Conservation (phyloP, 1,140 invertebrate species). For the Leptoteleia sp. region DNA sequence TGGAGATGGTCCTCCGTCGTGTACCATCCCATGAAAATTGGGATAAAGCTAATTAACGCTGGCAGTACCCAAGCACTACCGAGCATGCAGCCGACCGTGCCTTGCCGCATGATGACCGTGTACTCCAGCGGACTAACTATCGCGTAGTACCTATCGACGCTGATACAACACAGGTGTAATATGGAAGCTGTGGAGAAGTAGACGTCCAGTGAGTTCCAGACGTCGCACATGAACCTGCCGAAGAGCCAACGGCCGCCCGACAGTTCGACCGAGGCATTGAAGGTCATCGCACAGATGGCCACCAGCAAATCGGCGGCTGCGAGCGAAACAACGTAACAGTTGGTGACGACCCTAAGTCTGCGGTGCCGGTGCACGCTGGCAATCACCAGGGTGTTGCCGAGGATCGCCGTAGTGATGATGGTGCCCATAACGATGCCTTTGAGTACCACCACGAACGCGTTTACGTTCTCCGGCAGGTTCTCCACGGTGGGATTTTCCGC, state of each 20-base stretch:
- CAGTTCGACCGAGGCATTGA: constrained; percentile 93
- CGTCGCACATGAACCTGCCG: constrained; percentile 93
- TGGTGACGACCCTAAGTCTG: constrained; percentile 93
- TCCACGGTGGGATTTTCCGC: constrained; percentile 75
- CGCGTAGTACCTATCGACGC: constrained; percentile 95
- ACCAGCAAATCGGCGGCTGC: constrained; percentile 96
- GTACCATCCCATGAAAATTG: constrained; percentile 96
- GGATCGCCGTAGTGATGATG: constrained; percentile 89
- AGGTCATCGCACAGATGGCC: constrained; percentile 96
- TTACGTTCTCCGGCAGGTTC: constrained; percentile 74
- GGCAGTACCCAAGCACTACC: constrained; percentile 95
- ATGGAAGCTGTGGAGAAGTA: constrained; percentile 97
- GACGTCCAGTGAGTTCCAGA: constrained; percentile 97
- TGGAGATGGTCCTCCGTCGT: constrained; percentile 90
- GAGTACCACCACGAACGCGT: constrained; percentile 83
- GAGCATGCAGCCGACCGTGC: constrained; percentile 90
- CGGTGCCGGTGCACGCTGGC: constrained; percentile 89
- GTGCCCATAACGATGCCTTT: constrained; percentile 88
- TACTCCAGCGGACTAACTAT: constrained; percentile 94
- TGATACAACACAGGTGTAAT: constrained; percentile 96
- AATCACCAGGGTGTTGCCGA: constrained; percentile 90
- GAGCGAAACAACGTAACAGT: constrained; percentile 96
- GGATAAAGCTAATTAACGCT: constrained; percentile 95
- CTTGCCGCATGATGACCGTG: constrained; percentile 92
- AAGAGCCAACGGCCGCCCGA: constrained; percentile 93